phyloP scores from a whole-genome alignment of 2,888 invertebrate species.

The Lycophotia porphyrea region DNA sequence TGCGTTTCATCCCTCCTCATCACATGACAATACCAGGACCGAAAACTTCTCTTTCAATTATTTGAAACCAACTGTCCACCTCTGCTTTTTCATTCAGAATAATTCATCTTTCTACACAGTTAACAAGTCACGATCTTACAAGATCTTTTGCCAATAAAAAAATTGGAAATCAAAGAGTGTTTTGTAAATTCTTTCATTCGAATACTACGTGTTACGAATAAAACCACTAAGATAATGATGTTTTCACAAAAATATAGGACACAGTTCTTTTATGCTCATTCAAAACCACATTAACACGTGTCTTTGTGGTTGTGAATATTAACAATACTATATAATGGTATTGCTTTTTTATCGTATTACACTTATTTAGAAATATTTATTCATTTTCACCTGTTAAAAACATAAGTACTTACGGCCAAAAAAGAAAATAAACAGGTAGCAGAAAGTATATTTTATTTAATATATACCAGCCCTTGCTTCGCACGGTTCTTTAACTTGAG shows the following conservation, averaged over 20 bases:
- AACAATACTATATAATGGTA: slow-evolving; percentile 18
- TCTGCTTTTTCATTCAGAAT: not conserved
- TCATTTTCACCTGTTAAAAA: not conserved
- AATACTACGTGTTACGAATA: slow-evolving; percentile 44
- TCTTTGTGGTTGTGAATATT: slow-evolving; percentile 44
- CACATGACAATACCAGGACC: not conserved
- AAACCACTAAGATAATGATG: slow-evolving; percentile 19
- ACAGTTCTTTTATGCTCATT: slow-evolving; percentile 36
- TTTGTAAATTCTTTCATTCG: slow-evolving; percentile 1
- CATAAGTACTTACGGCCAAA: not conserved
- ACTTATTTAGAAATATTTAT: not conserved
- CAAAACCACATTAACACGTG: slow-evolving; percentile 52
- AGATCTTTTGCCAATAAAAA: not conserved
- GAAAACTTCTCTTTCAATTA: not conserved
- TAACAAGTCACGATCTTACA: not conserved
- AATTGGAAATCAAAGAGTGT: not conserved
- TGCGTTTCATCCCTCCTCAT: not conserved
- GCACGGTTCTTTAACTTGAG: not conserved
- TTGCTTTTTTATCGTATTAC: slow-evolving; percentile 5
- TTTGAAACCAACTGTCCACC: not conserved
- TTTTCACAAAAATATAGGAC: slow-evolving; percentile 54
- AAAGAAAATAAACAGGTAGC: not conserved
- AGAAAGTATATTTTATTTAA: not conserved
- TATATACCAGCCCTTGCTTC: not conserved
- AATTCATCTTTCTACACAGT: not conserved